These are phyloP conservation scores for Eustalomyia histrio DNA, from an alignment of 2,888 invertebrate genomes.

Conservation along the genomic window DNA sequence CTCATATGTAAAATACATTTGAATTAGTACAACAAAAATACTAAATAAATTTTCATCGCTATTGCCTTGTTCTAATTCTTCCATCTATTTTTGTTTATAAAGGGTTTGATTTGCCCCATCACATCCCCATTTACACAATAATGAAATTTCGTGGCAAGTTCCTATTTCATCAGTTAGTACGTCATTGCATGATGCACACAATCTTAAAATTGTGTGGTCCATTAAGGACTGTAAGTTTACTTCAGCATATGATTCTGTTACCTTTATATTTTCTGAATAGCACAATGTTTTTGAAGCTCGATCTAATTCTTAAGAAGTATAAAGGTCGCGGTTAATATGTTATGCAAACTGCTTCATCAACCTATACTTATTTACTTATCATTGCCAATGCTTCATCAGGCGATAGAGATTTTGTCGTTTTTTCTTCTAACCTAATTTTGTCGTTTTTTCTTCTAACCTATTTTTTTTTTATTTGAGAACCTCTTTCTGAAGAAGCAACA, in stretches of 20 bases:
- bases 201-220: conserved; percentile 16
- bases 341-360: conserved; percentile 7
- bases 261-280: conserved; percentile 10
- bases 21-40: too few species aligned
- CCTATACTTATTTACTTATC: conserved; percentile 1
- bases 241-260: conserved; percentile 11
- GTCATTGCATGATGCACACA: not conserved
- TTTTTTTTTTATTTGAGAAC: too few species aligned
- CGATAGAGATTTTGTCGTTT: too few species aligned
- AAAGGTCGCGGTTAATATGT: not conserved
- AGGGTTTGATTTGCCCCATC: conserved; percentile 10
- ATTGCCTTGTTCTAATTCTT: not conserved
- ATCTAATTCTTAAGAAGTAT: conserved; percentile 17
- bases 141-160: not conserved
- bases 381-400: not conserved
- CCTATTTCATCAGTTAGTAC: not conserved
- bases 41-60: conserved; percentile 9
- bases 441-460: too few species aligned
- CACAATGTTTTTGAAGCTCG: conserved; percentile 2
- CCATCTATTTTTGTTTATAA: conserved; percentile 9
- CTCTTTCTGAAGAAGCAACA: not conserved
- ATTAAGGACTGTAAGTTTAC: conserved; percentile 14
- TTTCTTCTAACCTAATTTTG: not conserved
- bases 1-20: too few species aligned
- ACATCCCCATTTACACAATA: conserved; percentile 14